These are phyloP conservation scores for Cephus pygmeus DNA, from an alignment of 2,888 invertebrate genomes.

Conservation along the genomic window DNA sequence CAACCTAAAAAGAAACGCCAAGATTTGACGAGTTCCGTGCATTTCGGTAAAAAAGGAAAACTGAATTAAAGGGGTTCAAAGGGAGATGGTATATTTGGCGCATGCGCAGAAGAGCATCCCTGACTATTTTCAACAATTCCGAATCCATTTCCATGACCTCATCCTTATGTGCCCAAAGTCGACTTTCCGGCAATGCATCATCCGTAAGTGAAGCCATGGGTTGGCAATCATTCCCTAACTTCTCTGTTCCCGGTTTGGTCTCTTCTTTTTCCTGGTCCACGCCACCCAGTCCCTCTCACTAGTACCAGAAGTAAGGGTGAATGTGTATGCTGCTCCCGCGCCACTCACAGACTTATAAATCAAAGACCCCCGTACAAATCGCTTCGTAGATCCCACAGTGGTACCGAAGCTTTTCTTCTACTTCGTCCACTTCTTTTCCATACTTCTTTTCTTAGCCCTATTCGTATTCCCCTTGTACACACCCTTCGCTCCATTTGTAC, in stretches of 20 bases:
- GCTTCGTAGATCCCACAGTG: constrained; percentile 44
- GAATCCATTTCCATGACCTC: constrained; percentile 53
- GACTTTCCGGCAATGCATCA: constrained; percentile 55
- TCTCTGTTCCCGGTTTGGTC: constrained; percentile 19
- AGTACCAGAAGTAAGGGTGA: constrained; percentile 11
- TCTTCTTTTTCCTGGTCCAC: constrained; percentile 3
- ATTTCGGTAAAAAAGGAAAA: too few species aligned
- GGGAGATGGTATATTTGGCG: background rate
- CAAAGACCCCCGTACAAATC: constrained; percentile 54
- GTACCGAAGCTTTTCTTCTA: constrained; percentile 11
- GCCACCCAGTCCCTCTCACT: background rate
- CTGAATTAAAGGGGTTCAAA: background rate
- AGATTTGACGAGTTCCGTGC: background rate
- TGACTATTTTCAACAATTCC: constrained; percentile 49
- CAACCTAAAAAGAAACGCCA: background rate
- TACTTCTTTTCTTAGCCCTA: background rate
- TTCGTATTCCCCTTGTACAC: background rate
- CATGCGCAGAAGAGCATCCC: background rate
- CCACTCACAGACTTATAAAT: constrained; percentile 56
- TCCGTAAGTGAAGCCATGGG: constrained; percentile 49
- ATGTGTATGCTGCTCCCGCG: constrained; percentile 13
- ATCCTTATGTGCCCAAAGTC: constrained; percentile 51
- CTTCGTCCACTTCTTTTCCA: background rate
- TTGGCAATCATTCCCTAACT: constrained; percentile 42
- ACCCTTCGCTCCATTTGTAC: background rate